A percentile compares a stretch with the other conserved stretches of the same genome.
phyloP scores from a whole-genome alignment of 2,888 invertebrate genomes.

The Erebia aethiops region DNA sequence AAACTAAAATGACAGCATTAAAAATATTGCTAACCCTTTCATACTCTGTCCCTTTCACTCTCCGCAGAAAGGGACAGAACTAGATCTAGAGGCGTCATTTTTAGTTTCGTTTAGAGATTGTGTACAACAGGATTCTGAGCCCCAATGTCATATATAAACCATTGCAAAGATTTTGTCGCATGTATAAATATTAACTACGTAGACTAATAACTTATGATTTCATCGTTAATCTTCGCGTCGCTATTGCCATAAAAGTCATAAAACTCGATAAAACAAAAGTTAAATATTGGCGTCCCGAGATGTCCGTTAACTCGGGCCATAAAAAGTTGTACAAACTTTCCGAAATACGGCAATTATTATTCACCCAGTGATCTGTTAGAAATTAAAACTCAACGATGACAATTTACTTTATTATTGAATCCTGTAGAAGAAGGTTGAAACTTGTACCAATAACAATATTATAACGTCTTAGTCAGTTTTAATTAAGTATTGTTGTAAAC shows the following conservation, averaged over 20 bases:
- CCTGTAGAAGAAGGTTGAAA: background rate
- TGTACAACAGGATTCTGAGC: too few species aligned
- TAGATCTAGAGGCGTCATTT: too few species aligned
- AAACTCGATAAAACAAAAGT: conserved; percentile 26
- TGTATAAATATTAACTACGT: background rate
- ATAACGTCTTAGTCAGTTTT: too few species aligned
- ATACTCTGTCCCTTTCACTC: too few species aligned
- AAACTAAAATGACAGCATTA: too few species aligned
- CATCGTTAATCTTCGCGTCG: conserved; percentile 15
- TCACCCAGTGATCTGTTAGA: conserved; percentile 10
- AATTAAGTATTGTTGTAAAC: too few species aligned
- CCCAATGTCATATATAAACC: too few species aligned
- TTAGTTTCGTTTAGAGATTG: too few species aligned
- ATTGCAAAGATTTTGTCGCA: too few species aligned
- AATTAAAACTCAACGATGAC: background rate
- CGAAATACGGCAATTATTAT: conserved; percentile 17
- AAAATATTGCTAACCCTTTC: too few species aligned
- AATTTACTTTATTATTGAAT: conserved; percentile 4
- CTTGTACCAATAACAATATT: background rate
- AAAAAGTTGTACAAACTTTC: conserved; percentile 17
- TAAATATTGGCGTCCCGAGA: conserved; percentile 19
- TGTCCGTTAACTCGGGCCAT: conserved; percentile 19
- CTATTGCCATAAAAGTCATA: conserved; percentile 15
- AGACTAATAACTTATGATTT: background rate
- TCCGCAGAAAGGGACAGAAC: too few species aligned